Conservation (phyloP, 2,888 invertebrate genomes). For the Drosophila pseudotalamancana region DNA sequence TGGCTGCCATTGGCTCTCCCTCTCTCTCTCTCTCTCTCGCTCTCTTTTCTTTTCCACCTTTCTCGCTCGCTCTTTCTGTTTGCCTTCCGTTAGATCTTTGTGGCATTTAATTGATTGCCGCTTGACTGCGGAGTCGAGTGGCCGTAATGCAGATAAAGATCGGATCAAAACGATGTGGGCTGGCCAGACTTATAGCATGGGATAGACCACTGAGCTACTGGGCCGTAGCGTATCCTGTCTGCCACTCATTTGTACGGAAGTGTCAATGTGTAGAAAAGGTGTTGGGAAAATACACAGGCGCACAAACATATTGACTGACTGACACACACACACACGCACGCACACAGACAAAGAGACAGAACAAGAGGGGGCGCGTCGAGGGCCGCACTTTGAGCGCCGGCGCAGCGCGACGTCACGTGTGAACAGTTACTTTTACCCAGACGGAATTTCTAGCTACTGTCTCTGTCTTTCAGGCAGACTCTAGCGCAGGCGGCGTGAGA, state of each 20-base stretch:
- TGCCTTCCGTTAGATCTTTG: conserved; percentile 6
- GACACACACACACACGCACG: conserved; percentile 24
- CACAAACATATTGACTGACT: conserved; percentile 9
- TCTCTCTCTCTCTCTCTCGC: neutral
- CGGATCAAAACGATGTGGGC: conserved; percentile 46
- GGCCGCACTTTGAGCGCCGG: conserved; percentile 41
- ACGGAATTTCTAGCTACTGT: neutral
- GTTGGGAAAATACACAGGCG: conserved; percentile 65
- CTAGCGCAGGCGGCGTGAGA: conserved; percentile 11
- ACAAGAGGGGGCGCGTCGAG: conserved; percentile 15
- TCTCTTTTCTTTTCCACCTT: neutral
- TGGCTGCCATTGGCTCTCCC: conserved; percentile 25
- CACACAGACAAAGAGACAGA: no score
- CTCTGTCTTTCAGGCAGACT: neutral
- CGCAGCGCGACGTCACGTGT: conserved; percentile 66
- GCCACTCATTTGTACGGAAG: conserved; percentile 55
- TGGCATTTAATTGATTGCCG: conserved; percentile 69
- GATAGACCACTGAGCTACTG: conserved; percentile 10
- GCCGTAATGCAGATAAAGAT: conserved; percentile 51
- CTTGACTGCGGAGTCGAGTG: conserved; percentile 66
- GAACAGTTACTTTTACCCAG: conserved; percentile 64
- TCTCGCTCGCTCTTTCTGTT: neutral
- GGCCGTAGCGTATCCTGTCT: conserved; percentile 35
- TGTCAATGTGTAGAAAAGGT: conserved; percentile 76
- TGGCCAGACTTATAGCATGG: conserved; percentile 2